Percentiles rank a stretch among this genome's conserved stretches.
phyloP scores from a whole-genome alignment of 2,888 invertebrate genomes.

The Epirrhoe alternata region DNA sequence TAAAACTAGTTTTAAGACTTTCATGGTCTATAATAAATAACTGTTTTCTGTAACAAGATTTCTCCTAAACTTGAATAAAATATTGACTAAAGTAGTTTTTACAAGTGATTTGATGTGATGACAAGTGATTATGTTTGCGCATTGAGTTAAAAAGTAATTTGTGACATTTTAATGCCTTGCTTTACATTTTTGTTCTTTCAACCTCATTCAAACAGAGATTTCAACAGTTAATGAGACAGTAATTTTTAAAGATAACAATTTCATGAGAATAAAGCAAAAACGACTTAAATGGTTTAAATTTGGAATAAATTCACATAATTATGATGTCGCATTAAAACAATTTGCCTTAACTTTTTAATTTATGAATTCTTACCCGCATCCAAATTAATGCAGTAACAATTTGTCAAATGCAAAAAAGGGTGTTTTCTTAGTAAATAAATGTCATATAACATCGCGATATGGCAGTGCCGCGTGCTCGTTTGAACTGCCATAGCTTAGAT shows the following conservation, averaged over 20 bases:
- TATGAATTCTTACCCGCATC: constrained; percentile 6
- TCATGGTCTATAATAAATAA: too few species aligned
- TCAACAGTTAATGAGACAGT: too few species aligned
- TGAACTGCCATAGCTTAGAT: constrained; percentile 21
- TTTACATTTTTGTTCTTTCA: not conserved
- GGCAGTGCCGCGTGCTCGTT: constrained; percentile 29
- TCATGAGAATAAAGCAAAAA: not conserved
- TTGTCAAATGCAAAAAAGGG: constrained; percentile 50
- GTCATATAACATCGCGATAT: constrained; percentile 45
- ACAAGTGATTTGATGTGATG: too few species aligned
- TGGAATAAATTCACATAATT: not conserved
- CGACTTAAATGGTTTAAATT: not conserved
- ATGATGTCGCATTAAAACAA: constrained; percentile 1
- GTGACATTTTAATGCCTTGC: too few species aligned
- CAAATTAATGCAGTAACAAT: constrained; percentile 49
- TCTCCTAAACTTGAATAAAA: too few species aligned
- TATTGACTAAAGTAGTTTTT: too few species aligned
- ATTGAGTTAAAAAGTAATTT: too few species aligned
- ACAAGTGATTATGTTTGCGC: too few species aligned
- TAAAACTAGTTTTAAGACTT: too few species aligned
- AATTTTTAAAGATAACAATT: not conserved
- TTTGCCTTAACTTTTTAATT: constrained; percentile 6
- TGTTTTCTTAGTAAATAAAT: constrained; percentile 41
- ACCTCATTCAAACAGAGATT: too few species aligned
- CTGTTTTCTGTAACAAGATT: too few species aligned